phyloP scores from a whole-genome alignment of 2,113 vertebrate species.

The Vidua chalybeata region DNA sequence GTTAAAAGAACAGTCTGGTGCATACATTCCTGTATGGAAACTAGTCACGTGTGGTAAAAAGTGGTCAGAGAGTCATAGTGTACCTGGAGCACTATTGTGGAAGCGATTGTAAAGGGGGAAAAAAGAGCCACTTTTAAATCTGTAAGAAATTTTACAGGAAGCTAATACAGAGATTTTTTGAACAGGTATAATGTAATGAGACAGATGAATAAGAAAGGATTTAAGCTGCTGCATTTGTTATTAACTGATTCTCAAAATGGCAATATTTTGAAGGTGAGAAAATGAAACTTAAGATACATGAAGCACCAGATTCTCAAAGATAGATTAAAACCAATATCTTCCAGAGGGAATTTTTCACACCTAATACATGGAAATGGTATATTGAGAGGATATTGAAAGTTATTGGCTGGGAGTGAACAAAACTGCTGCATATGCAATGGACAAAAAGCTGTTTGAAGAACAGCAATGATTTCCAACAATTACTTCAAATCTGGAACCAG shows the following conservation, averaged over 20 bases:
- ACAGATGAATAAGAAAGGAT: neutral
- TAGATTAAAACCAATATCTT: neutral
- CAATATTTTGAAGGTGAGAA: constrained; percentile 20
- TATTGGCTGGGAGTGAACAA: neutral
- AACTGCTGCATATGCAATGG: neutral
- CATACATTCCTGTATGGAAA: neutral
- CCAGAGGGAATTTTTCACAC: neutral
- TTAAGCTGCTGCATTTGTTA: neutral
- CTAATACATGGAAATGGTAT: neutral
- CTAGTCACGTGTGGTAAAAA: neutral
- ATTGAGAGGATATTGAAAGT: neutral
- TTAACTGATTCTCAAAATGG: neutral
- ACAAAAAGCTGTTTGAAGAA: neutral
- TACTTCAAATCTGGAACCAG: neutral
- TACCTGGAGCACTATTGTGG: neutral
- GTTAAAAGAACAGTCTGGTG: neutral
- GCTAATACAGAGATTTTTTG: neutral
- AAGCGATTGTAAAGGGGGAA: neutral
- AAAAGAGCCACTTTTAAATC: neutral
- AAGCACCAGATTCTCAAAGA: neutral
- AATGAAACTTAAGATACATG: neutral
- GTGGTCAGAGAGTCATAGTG: neutral
- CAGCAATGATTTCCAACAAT: neutral
- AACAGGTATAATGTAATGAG: neutral
- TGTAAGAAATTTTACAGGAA: neutral